These are phyloP conservation scores for Drosophila rhopaloa DNA, from an alignment of 1,140 invertebrate species.

Conservation along the genomic window DNA sequence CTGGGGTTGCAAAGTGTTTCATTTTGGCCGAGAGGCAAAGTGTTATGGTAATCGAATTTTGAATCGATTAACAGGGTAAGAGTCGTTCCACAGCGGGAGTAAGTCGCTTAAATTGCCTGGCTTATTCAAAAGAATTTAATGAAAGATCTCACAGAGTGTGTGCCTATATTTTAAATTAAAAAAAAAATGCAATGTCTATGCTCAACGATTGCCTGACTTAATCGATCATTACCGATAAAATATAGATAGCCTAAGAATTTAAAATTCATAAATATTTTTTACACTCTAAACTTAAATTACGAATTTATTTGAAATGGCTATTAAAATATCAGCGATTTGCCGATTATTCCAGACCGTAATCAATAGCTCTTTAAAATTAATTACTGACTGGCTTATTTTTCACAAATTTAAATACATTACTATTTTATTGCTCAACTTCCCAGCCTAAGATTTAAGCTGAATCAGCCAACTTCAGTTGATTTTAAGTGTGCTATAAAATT, in stretches of 20 bases:
- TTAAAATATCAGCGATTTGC: background rate
- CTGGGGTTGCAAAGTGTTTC: slow-evolving; percentile 63
- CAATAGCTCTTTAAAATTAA: background rate
- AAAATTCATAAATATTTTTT: too few relatives aligned
- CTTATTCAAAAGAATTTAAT: slow-evolving; percentile 1
- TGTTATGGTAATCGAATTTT: slow-evolving; percentile 72
- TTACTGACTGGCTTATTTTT: background rate
- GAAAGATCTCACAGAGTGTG: background rate
- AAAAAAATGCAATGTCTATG: too few relatives aligned
- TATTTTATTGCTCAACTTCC: background rate
- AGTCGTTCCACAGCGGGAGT: slow-evolving; percentile 14
- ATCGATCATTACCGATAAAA: background rate
- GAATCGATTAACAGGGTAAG: slow-evolving; percentile 66
- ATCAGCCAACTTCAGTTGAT: background rate
- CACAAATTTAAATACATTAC: background rate
- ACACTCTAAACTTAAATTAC: too few relatives aligned
- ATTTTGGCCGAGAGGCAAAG: slow-evolving; percentile 45
- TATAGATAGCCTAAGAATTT: too few relatives aligned
- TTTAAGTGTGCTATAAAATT: slow-evolving; percentile 31
- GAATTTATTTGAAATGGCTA: too few relatives aligned
- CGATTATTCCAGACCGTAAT: background rate
- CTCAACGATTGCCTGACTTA: too few relatives aligned
- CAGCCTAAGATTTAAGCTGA: background rate
- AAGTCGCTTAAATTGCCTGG: slow-evolving; percentile 1
- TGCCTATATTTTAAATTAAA: background rate